A percentile compares a stretch with the other conserved stretches of the same genome.
Conservation (phyloP, 2,888 invertebrate genomes). For the Mylabris sibirica region DNA sequence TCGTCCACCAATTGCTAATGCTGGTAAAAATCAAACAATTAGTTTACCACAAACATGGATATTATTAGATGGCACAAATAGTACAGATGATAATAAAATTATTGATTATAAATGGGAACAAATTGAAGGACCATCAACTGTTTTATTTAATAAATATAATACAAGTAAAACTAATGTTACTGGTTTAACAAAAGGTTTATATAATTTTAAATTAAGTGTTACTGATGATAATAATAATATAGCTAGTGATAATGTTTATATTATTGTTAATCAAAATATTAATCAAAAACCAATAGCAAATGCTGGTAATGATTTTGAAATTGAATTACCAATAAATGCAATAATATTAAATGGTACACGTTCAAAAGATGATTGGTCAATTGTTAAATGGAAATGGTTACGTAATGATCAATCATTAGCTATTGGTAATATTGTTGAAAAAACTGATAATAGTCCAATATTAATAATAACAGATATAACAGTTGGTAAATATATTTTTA, state of each 20-base stretch:
- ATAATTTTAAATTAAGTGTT: slow-evolving; percentile 82
- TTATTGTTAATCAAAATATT: slow-evolving; percentile 86
- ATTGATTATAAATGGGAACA: slow-evolving; percentile 86
- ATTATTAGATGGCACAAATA: slow-evolving; percentile 77
- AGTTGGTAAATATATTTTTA: slow-evolving; percentile 87
- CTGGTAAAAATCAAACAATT: slow-evolving; percentile 73
- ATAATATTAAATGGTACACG: slow-evolving; percentile 83
- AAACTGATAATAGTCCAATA: slow-evolving; percentile 77
- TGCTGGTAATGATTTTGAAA: slow-evolving; percentile 84
- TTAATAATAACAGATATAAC: slow-evolving; percentile 84
- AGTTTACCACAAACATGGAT: slow-evolving; percentile 85
- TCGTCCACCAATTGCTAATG: slow-evolving; percentile 79
- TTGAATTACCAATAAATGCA: slow-evolving; percentile 77
- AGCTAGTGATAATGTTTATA: slow-evolving; percentile 74
- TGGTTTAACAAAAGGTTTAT: slow-evolving; percentile 82
- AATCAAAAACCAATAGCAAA: slow-evolving; percentile 90
- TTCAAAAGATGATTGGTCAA: slow-evolving; percentile 87
- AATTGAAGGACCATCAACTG: slow-evolving; percentile 72
- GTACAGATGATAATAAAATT: slow-evolving; percentile 81
- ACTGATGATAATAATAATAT: slow-evolving; percentile 84
- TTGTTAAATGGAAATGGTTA: slow-evolving; percentile 85
- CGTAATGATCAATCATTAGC: slow-evolving; percentile 80
- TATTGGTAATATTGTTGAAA: slow-evolving; percentile 78
- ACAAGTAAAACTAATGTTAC: slow-evolving; percentile 75
- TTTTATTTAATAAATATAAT: slow-evolving; percentile 59